Evolutionary conservation across 2,113 vertebrate genomes (phyloP).

Genomic region (Dolichotis patagonum): DNA sequence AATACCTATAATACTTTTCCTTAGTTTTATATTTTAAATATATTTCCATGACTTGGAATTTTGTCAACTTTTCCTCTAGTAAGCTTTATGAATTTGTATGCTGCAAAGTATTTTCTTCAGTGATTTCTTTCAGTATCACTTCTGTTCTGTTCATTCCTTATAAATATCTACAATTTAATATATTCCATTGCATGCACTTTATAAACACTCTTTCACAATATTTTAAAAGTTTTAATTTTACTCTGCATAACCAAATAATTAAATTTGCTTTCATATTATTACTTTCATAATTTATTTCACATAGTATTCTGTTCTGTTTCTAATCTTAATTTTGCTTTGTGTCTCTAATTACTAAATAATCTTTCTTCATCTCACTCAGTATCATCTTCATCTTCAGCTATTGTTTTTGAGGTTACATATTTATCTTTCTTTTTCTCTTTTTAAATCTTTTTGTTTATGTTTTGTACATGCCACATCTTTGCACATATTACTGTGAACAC

Average conservation of each 20-base stretch:
- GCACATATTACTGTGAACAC: not conserved
- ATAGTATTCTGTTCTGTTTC: not conserved
- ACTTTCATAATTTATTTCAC: not conserved
- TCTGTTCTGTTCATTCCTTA: conserved; percentile 35
- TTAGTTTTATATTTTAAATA: not conserved
- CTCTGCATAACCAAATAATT: not conserved
- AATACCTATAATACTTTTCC: not conserved
- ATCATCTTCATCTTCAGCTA: not conserved
- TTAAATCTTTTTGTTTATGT: not conserved
- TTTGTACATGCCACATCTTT: not conserved
- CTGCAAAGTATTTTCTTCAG: not conserved
- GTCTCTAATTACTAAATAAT: not conserved
- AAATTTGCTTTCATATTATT: not conserved
- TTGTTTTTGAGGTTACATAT: not conserved
- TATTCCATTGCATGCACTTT: not conserved
- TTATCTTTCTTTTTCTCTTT: not conserved
- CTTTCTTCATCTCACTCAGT: not conserved
- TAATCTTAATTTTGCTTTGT: not conserved
- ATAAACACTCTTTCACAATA: not conserved
- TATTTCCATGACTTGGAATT: not conserved
- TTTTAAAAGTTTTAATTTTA: conserved; percentile 30
- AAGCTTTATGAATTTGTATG: not conserved
- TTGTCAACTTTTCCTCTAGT: conserved; percentile 7
- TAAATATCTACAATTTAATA: not conserved
- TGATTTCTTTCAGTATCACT: not conserved